Percentiles rank a stretch among this genome's conserved stretches.
Evolutionary conservation across 1,140 invertebrate genomes (phyloP).

Genomic region (Littorina saxatilis): DNA sequence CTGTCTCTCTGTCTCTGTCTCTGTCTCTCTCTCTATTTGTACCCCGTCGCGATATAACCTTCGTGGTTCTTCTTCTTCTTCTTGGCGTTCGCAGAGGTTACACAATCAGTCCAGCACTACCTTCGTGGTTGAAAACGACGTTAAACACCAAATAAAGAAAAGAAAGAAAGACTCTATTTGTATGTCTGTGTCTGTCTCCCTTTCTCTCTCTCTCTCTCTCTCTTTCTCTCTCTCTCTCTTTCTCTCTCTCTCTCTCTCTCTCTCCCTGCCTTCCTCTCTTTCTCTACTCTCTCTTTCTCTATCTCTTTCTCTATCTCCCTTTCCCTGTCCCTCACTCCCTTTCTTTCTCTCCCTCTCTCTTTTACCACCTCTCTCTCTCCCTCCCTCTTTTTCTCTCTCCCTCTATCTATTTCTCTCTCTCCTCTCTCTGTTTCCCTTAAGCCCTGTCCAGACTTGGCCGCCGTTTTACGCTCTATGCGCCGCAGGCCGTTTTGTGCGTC

Average conservation of each 20-base stretch:
- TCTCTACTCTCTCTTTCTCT: conserved; percentile 18
- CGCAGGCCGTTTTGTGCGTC: too few relatives aligned
- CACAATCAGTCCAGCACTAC: too few relatives aligned
- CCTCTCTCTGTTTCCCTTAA: too few relatives aligned
- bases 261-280: conserved; percentile 6
- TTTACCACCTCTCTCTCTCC: too few relatives aligned
- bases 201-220: conserved; percentile 25
- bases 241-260: conserved; percentile 38
- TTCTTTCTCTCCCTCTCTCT: conserved; percentile 14
- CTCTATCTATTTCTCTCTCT: conserved; percentile 28
- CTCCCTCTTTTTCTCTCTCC: conserved; percentile 22
- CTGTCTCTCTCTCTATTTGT: background rate
- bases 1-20: background rate
- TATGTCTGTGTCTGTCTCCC: background rate
- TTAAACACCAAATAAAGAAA: too few relatives aligned
- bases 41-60: too few relatives aligned
- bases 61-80: too few relatives aligned
- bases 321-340: background rate
- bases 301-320: background rate
- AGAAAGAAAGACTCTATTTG: too few relatives aligned
- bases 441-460: too few relatives aligned
- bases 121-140: background rate
- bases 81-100: too few relatives aligned
- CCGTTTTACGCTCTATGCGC: too few relatives aligned
- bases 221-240: conserved; percentile 27